Evolutionary conservation across 2,797 vertebrate genomes (phyloP).

Genomic region (Diplodus puntazzo): DNA sequence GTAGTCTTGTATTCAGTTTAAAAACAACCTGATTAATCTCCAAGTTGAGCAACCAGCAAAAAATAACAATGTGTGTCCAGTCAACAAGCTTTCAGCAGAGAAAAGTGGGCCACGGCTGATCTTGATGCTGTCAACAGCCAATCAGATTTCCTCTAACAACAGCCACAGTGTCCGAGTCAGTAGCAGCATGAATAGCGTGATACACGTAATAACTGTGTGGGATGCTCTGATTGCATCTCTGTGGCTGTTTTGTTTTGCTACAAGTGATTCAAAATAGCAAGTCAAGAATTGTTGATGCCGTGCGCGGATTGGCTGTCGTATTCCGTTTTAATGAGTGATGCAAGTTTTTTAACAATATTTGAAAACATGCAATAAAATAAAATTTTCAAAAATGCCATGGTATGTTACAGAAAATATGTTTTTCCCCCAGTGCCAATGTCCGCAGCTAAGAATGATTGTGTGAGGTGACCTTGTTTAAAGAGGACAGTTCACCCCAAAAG

Average conservation of each 20-base stretch:
- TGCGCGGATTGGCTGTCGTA: background rate
- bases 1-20: background rate
- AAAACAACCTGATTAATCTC: background rate
- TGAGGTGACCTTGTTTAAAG: too few species aligned
- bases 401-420: too few species aligned
- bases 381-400: too few species aligned
- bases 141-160: background rate
- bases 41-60: background rate
- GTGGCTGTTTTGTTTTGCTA: background rate
- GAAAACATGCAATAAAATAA: too few species aligned
- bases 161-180: background rate
- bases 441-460: too few species aligned
- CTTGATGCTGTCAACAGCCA: background rate
- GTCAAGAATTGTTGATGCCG: background rate
- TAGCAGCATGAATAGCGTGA: background rate
- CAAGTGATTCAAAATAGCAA: background rate
- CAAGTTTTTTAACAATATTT: background rate
- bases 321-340: background rate
- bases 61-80: background rate
- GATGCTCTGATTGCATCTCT: background rate
- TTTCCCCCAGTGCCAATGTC: too few species aligned
- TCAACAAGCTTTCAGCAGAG: background rate
- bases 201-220: background rate
- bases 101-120: constrained; percentile 1
- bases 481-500: too few species aligned